phyloP scores from a whole-genome alignment of 1,140 invertebrate genomes.

The Helicoverpa zea region DNA sequence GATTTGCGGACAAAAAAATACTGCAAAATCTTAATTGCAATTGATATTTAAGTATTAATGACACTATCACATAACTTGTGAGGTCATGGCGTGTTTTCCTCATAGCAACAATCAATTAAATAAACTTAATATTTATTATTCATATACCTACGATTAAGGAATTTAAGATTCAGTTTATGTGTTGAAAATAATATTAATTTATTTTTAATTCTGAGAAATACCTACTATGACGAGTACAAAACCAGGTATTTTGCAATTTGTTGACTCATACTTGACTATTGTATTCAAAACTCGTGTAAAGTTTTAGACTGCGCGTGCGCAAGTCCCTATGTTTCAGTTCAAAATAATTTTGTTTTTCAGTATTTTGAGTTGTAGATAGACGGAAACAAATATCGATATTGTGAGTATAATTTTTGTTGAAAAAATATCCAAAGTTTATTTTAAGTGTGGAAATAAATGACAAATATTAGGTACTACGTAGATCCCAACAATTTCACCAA shows the following conservation, averaged over 20 bases:
- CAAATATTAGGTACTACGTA: no score
- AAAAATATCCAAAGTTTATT: no score
- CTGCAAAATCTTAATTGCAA: neutral
- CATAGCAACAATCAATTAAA: neutral
- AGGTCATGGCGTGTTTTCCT: constrained; percentile 4
- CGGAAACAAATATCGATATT: no score
- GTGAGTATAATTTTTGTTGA: no score
- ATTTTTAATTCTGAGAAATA: no score
- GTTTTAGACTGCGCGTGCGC: constrained; percentile 9
- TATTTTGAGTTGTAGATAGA: no score
- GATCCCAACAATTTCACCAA: no score
- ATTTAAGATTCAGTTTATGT: neutral
- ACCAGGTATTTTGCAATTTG: neutral
- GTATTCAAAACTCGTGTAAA: constrained; percentile 4
- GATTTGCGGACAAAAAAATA: neutral
- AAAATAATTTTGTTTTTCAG: neutral
- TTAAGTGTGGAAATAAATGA: no score
- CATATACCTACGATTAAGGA: neutral
- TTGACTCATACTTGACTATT: constrained; percentile 1
- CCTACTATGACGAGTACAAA: no score
- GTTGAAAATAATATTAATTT: no score
- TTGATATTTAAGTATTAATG: constrained; percentile 1
- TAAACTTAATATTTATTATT: neutral
- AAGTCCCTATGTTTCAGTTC: neutral
- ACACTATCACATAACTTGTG: neutral